phyloP scores from a whole-genome alignment of 2,888 invertebrate species.

The Fabriciana adippe region DNA sequence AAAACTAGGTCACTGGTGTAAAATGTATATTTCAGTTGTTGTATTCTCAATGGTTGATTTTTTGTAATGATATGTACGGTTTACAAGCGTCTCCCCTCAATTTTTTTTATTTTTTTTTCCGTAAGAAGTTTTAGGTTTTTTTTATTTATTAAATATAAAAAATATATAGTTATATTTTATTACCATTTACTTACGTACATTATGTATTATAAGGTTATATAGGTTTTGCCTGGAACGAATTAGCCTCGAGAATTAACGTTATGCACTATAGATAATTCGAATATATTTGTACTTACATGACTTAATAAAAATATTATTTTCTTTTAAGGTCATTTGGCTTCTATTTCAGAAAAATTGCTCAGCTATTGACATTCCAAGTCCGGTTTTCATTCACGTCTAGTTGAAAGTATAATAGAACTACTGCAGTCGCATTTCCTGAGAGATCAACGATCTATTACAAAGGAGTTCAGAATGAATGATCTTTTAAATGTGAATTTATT shows the following conservation, averaged over 20 bases:
- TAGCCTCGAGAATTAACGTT: background rate
- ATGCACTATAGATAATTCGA: background rate
- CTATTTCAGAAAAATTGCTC: slow-evolving; percentile 17
- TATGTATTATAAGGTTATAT: no score
- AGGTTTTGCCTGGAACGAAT: no score
- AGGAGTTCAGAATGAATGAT: slow-evolving; percentile 17
- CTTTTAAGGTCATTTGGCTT: background rate
- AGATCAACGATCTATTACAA: slow-evolving; percentile 25
- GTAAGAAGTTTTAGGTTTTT: no score
- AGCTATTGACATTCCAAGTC: slow-evolving; percentile 11
- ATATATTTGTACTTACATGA: background rate
- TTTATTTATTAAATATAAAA: no score
- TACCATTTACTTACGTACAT: no score
- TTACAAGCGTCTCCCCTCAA: no score
- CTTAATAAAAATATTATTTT: no score
- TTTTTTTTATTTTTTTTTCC: no score
- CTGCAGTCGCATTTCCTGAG: slow-evolving; percentile 21
- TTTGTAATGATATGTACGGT: no score
- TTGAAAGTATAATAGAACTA: slow-evolving; percentile 16
- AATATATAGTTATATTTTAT: no score
- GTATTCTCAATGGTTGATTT: background rate
- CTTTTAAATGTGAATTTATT: slow-evolving; percentile 3
- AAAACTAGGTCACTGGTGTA: slow-evolving; percentile 18
- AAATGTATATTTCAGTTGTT: background rate
- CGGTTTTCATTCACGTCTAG: slow-evolving; percentile 16